Evolutionary conservation across 2,113 vertebrate genomes (phyloP).

Genomic region (Seriola aureovittata): DNA sequence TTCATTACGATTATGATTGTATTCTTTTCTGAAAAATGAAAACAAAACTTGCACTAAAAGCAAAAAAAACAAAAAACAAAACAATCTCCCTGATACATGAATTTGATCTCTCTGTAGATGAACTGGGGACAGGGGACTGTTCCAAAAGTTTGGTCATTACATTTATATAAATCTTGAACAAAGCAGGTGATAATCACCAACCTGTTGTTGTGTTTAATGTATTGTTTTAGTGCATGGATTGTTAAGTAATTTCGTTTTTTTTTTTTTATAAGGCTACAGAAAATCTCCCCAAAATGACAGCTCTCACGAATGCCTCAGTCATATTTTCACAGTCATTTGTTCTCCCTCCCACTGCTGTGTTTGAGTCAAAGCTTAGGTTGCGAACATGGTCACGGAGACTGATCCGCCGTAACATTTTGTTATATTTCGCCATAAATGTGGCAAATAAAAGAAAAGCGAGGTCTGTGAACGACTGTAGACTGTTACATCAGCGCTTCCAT

Average conservation of each 20-base stretch:
- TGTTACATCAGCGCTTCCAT: conserved; percentile 9
- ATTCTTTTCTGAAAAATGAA: too few species aligned
- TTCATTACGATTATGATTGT: too few species aligned
- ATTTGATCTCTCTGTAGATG: too few species aligned
- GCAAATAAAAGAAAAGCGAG: conserved; percentile 24
- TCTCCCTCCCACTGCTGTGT: neutral
- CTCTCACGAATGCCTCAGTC: neutral
- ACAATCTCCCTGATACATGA: too few species aligned
- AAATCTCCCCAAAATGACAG: neutral
- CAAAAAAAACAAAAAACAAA: too few species aligned
- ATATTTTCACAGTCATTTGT: neutral
- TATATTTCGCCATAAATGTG: conserved; percentile 1
- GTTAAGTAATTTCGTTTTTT: neutral
- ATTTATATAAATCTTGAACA: too few species aligned
- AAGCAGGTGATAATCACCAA: too few species aligned
- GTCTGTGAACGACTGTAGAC: conserved; percentile 2
- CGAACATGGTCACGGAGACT: neutral
- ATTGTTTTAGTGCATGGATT: neutral
- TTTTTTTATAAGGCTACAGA: neutral
- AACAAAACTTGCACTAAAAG: too few species aligned
- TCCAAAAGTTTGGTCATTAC: too few species aligned
- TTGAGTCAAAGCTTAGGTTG: neutral
- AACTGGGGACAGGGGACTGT: too few species aligned
- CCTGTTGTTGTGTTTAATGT: neutral
- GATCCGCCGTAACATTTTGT: conserved; percentile 8